These are phyloP conservation scores for Drosophila kokeensis DNA, from an alignment of 2,888 invertebrate genomes.

Conservation along the genomic window DNA sequence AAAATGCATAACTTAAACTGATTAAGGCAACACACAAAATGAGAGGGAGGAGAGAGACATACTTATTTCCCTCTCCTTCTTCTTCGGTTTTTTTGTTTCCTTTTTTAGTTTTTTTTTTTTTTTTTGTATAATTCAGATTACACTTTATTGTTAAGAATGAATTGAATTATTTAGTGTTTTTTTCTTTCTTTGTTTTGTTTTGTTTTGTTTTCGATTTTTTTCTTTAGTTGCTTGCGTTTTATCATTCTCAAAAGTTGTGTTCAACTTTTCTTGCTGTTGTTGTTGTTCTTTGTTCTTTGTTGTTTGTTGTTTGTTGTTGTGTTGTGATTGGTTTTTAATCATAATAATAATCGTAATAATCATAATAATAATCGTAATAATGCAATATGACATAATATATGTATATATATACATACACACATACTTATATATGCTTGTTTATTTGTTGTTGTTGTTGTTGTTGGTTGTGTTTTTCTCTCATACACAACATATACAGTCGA, in stretches of 20 bases:
- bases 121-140: slow-evolving; percentile 82
- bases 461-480: slow-evolving; percentile 9
- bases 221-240: slow-evolving; percentile 44
- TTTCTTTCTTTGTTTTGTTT: slow-evolving; percentile 43
- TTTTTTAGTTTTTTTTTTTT: slow-evolving; percentile 37
- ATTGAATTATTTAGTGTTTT: slow-evolving; percentile 79
- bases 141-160: slow-evolving; percentile 83
- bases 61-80: slow-evolving; percentile 16
- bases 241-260: slow-evolving; percentile 51
- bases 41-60: slow-evolving; percentile 2
- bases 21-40: slow-evolving; percentile 21
- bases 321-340: slow-evolving; percentile 50
- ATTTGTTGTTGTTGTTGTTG: slow-evolving; percentile 15
- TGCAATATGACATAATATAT: slow-evolving; percentile 68
- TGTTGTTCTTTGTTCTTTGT: slow-evolving; percentile 40
- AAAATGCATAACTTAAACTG: slow-evolving; percentile 32
- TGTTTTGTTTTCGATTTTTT: slow-evolving; percentile 34
- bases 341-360: slow-evolving; percentile 46
- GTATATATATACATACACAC: slow-evolving; percentile 26
- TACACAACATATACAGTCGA: slow-evolving; percentile 15
- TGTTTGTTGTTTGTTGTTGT: slow-evolving; percentile 35
- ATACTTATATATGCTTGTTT: slow-evolving; percentile 27
- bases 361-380: slow-evolving; percentile 61
- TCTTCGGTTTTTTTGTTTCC: slow-evolving; percentile 26
- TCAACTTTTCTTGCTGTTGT: slow-evolving; percentile 28